Evolutionary conservation across 2,888 invertebrate species (phyloP).

Genomic region (Adelognathus sp.): DNA sequence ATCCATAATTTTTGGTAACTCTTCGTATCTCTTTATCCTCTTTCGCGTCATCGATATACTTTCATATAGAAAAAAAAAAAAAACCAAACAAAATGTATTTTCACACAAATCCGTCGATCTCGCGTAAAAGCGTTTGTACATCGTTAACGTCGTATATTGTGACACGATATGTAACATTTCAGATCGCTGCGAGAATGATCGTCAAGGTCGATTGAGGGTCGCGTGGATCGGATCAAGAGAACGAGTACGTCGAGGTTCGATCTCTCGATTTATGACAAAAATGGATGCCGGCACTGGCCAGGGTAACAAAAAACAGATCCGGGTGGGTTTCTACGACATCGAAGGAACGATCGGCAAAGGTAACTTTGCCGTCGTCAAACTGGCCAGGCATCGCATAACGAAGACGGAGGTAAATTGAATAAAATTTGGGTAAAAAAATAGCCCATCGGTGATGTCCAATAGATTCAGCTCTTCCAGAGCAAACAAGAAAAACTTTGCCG

Average conservation of each 20-base stretch:
- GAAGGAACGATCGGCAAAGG: constrained; percentile 99
- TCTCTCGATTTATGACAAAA: constrained; percentile 61
- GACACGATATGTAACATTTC: background rate
- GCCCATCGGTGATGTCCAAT: too few relatives aligned
- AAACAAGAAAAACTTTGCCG: background rate
- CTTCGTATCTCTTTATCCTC: too few relatives aligned
- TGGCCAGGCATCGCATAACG: constrained; percentile 98
- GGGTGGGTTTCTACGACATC: constrained; percentile 98
- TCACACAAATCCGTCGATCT: background rate
- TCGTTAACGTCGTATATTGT: background rate
- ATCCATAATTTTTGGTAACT: background rate
- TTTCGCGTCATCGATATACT: too few relatives aligned
- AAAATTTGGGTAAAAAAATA: background rate
- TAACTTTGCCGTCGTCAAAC: constrained; percentile 99
- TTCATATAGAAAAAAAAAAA: too few relatives aligned
- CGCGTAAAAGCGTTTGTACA: background rate
- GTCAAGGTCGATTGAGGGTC: constrained; percentile 36
- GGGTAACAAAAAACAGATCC: constrained; percentile 84
- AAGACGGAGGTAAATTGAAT: constrained; percentile 95
- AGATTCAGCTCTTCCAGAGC: too few relatives aligned
- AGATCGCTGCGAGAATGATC: constrained; percentile 46
- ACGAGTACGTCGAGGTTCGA: background rate
- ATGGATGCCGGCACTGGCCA: constrained; percentile 75
- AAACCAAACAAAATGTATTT: too few relatives aligned
- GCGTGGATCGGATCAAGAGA: constrained; percentile 1